Evolutionary conservation across 2,888 invertebrate species (phyloP).

Genomic region (Tinea trinotella): DNA sequence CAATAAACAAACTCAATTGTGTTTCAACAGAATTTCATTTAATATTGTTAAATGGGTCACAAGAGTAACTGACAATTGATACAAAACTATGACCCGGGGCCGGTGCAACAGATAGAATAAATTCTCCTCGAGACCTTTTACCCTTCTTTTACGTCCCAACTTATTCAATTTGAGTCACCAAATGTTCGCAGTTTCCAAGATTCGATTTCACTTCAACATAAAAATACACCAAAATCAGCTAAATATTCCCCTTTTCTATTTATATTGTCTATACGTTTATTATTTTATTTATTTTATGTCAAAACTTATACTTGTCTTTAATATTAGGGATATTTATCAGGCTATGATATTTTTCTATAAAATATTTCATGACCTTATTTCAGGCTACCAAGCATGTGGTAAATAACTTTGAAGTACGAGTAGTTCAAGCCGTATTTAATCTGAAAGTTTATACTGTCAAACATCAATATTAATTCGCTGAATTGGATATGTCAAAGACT

Average conservation of each 20-base stretch:
- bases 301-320: constrained; percentile 40
- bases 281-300: constrained; percentile 32
- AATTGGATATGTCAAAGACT: too few species aligned
- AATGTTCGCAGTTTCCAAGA: constrained; percentile 2
- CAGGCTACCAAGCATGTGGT: too few species aligned
- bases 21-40: too few species aligned
- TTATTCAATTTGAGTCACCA: constrained; percentile 10
- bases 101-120: constrained; percentile 11
- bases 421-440: too few species aligned
- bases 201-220: not conserved
- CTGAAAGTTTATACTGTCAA: too few species aligned
- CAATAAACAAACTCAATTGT: too few species aligned
- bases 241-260: not conserved
- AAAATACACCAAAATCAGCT: constrained; percentile 3
- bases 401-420: too few species aligned
- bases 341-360: too few species aligned
- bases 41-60: not conserved
- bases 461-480: too few species aligned
- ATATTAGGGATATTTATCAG: too few species aligned
- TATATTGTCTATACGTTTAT: not conserved
- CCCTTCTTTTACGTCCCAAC: constrained; percentile 5
- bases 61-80: not conserved
- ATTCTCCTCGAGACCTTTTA: not conserved
- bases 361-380: too few species aligned
- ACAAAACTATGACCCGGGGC: not conserved